Evolutionary conservation across 2,888 invertebrate genomes (phyloP).

Genomic region (Philaethria dido): DNA sequence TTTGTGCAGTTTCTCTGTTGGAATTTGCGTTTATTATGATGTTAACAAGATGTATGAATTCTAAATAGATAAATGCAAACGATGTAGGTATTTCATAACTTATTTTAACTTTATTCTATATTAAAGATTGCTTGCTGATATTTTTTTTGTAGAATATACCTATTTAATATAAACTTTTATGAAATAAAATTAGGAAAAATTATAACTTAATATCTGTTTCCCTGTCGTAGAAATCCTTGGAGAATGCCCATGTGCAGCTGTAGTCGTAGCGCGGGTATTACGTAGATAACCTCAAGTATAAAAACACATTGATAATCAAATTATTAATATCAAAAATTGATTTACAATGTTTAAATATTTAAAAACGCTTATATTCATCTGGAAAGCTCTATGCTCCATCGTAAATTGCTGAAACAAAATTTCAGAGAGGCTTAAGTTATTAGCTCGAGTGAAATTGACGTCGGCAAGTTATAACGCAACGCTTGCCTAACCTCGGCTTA

Average conservation of each 20-base stretch:
- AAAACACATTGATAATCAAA: too few relatives aligned
- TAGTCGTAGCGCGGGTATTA: too few relatives aligned
- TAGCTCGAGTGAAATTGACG: slow-evolving; percentile 65
- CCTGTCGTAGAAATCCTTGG: too few relatives aligned
- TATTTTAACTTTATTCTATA: background rate
- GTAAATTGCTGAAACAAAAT: slow-evolving; percentile 39
- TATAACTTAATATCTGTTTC: background rate
- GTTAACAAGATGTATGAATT: slow-evolving; percentile 40
- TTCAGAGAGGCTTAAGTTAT: slow-evolving; percentile 61
- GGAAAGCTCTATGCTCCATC: slow-evolving; percentile 5
- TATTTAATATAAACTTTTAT: too few relatives aligned
- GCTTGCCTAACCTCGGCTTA: slow-evolving; percentile 55
- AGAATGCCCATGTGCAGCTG: too few relatives aligned
- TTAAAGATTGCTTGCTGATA: background rate
- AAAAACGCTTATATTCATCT: background rate
- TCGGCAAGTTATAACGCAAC: slow-evolving; percentile 56
- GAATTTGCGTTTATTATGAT: slow-evolving; percentile 40
- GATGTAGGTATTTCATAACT: background rate
- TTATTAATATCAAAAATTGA: too few relatives aligned
- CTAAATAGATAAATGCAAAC: slow-evolving; percentile 24
- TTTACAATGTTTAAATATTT: slow-evolving; percentile 8
- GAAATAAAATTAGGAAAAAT: background rate
- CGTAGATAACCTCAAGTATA: too few relatives aligned
- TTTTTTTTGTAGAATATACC: too few relatives aligned
- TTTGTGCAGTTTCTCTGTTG: slow-evolving; percentile 31